Evolutionary conservation across 2,797 vertebrate species (phyloP).

Genomic region (Ficedula albicollis): DNA sequence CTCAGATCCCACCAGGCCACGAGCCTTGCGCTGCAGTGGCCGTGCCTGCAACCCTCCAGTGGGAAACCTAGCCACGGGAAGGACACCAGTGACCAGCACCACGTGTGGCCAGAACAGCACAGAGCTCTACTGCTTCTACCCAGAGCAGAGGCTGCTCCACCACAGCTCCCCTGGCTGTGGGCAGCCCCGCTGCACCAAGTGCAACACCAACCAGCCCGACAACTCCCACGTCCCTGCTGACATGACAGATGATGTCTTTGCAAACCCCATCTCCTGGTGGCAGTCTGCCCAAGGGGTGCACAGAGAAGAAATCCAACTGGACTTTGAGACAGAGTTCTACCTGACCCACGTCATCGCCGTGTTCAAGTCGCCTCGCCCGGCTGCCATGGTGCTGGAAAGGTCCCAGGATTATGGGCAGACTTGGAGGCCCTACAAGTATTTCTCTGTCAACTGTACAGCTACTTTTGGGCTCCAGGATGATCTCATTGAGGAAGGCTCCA

Average conservation of each 20-base stretch:
- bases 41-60: constrained; percentile 86
- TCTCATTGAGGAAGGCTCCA: constrained; percentile 74
- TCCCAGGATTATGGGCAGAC: constrained; percentile 84
- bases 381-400: constrained; percentile 85
- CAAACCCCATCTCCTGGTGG: constrained; percentile 86
- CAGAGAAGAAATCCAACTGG: constrained; percentile 82
- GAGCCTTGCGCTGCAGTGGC: constrained; percentile 80
- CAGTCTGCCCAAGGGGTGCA: constrained; percentile 75
- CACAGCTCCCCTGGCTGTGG: constrained; percentile 9
- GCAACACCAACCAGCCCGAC: constrained; percentile 69
- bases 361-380: constrained; percentile 87
- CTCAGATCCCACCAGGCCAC: constrained; percentile 48
- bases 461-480: constrained; percentile 86
- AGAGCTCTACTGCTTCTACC: constrained; percentile 70
- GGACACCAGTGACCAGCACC: constrained; percentile 77
- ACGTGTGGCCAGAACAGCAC: constrained; percentile 74
- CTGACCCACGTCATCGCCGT: constrained; percentile 86
- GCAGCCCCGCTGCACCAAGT: constrained; percentile 69
- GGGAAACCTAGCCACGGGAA: constrained; percentile 86
- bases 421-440: constrained; percentile 86
- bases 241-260: constrained; percentile 87
- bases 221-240: constrained; percentile 80
- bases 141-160: constrained; percentile 32
- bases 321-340: constrained; percentile 85
- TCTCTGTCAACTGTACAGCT: constrained; percentile 84